These are phyloP conservation scores for Pampusana beccarii DNA, from an alignment of 2,113 vertebrate genomes.

Conservation along the genomic window DNA sequence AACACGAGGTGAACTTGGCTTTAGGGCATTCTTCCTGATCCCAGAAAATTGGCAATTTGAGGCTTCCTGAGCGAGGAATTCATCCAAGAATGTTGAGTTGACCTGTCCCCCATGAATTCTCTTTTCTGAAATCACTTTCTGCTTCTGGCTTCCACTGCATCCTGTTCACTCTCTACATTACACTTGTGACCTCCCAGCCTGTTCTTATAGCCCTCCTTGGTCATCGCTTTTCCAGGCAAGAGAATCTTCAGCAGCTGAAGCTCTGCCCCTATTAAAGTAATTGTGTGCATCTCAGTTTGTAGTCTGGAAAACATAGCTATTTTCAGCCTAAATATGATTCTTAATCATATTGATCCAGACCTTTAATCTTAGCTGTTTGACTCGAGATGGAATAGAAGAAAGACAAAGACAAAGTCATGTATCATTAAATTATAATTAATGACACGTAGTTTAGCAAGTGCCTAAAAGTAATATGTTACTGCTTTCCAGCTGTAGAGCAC, in stretches of 20 bases:
- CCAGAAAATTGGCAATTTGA: not conserved
- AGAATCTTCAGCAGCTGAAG: not conserved
- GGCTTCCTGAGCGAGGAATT: not conserved
- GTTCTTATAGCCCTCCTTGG: not conserved
- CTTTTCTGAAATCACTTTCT: not conserved
- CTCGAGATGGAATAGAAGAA: not conserved
- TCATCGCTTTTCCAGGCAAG: conserved; percentile 3
- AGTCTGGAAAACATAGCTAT: not conserved
- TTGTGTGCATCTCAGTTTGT: not conserved
- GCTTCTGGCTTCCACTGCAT: conserved; percentile 36
- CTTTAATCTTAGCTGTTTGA: not conserved
- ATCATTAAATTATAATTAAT: not conserved
- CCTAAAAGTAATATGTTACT: not conserved
- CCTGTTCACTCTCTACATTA: conserved; percentile 29
- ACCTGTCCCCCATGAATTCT: conserved; percentile 15
- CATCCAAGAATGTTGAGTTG: not conserved
- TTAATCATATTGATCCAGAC: not conserved
- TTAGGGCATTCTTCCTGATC: not conserved
- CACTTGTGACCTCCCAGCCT: conserved; percentile 18
- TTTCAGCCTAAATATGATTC: not conserved
- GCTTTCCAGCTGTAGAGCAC: not conserved
- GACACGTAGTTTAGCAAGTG: not conserved
- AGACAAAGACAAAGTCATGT: not conserved
- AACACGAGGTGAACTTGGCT: not conserved
- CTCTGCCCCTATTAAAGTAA: not conserved